phyloP scores from a whole-genome alignment of 2,888 invertebrate genomes.

The Coecobrya sp. region DNA sequence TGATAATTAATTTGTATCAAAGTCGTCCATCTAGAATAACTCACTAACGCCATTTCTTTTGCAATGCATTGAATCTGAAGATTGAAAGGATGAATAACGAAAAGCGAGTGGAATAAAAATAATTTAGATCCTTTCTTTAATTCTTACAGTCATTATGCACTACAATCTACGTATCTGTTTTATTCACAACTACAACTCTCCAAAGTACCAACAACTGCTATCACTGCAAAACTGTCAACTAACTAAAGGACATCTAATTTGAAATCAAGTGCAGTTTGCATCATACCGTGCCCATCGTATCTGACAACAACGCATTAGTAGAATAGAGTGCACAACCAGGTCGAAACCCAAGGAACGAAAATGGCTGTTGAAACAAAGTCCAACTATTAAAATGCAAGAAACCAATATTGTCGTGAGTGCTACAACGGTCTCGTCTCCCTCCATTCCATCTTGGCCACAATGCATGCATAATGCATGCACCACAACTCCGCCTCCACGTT shows the following conservation, averaged over 20 bases:
- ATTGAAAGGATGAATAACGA: no score
- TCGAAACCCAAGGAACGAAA: not conserved
- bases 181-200: not conserved
- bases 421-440: not conserved
- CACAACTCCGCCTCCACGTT: not conserved
- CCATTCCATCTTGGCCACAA: not conserved
- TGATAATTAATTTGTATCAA: constrained; percentile 32
- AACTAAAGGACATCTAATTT: not conserved
- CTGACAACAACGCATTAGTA: not conserved
- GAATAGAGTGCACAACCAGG: not conserved
- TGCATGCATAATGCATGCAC: constrained; percentile 5
- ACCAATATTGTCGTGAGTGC: not conserved
- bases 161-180: no score
- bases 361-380: not conserved
- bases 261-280: constrained; percentile 30
- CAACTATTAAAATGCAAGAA: not conserved
- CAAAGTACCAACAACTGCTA: not conserved
- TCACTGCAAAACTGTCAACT: not conserved
- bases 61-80: not conserved
- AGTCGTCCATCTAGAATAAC: not conserved
- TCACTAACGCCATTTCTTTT: not conserved
- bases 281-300: not conserved
- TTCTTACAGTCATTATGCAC: not conserved
- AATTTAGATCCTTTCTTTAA: not conserved
- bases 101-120: not conserved